Conservation (phyloP, 1,140 invertebrate genomes). For the Carposina sasakii region DNA sequence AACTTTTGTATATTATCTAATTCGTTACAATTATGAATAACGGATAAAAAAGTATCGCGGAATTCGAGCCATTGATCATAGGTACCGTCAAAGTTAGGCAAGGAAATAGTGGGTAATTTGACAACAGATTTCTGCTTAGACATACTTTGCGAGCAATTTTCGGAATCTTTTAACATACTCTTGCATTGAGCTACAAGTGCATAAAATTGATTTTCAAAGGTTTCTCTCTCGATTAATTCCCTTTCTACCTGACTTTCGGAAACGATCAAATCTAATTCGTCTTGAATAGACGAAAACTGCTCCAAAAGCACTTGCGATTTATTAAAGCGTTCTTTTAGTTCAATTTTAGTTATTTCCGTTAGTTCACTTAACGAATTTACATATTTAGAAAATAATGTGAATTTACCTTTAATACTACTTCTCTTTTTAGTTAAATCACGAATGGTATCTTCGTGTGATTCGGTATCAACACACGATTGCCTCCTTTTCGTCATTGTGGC, state of each 20-base stretch:
- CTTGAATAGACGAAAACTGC: neutral
- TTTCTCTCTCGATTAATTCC: neutral
- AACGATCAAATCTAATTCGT: neutral
- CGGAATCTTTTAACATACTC: neutral
- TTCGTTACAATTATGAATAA: neutral
- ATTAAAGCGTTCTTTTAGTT: neutral
- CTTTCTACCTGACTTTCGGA: neutral
- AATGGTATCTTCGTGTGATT: neutral
- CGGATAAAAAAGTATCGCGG: neutral
- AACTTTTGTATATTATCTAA: constrained; percentile 1
- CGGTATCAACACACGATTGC: neutral
- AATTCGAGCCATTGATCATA: constrained; percentile 6
- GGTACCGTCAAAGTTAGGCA: neutral
- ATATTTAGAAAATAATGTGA: neutral
- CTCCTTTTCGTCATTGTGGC: neutral
- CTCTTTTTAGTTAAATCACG: neutral
- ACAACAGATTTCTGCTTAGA: neutral
- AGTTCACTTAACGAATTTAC: neutral
- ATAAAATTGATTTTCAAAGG: neutral
- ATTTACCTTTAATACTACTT: neutral
- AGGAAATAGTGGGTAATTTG: neutral
- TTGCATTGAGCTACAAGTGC: neutral
- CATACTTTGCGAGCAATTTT: neutral
- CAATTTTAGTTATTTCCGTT: neutral
- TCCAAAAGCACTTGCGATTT: neutral